A percentile compares a stretch with the other conserved stretches of the same genome.
phyloP scores from a whole-genome alignment of 2,888 invertebrate species.

The Caprella mutica region DNA sequence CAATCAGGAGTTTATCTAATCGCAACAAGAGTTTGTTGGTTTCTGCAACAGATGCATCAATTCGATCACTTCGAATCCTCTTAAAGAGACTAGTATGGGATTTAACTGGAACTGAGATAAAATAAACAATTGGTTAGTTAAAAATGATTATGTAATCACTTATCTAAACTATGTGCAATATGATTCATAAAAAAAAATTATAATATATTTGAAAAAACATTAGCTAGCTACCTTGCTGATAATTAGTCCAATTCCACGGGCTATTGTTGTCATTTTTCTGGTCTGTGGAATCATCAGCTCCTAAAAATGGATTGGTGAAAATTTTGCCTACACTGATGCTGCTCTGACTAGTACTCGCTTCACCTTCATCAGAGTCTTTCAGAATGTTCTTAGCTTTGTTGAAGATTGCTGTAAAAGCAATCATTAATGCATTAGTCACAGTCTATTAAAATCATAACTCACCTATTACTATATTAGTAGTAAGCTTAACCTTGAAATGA shows the following conservation, averaged over 20 bases:
- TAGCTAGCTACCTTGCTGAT: conserved; percentile 12
- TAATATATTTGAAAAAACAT: neutral
- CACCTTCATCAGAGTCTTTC: conserved; percentile 54
- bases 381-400: conserved; percentile 77
- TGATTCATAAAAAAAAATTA: neutral
- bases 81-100: conserved; percentile 50
- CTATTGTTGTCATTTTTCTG: too few relatives aligned
- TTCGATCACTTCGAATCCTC: conserved; percentile 51
- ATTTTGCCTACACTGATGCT: neutral
- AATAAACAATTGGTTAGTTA: neutral
- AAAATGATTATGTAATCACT: neutral
- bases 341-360: conserved; percentile 12
- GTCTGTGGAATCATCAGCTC: too few relatives aligned
- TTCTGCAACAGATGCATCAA: conserved; percentile 83
- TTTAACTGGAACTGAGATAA: conserved; percentile 16
- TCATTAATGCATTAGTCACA: neutral
- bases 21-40: conserved; percentile 91
- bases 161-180: too few relatives aligned
- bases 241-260: conserved; percentile 27
- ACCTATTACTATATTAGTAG: too few relatives aligned
- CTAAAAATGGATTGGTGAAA: neutral
- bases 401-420: conserved; percentile 41
- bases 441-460: too few relatives aligned
- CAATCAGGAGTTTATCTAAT: conserved; percentile 74
- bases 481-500: too few relatives aligned